Conservation (phyloP, 2,888 invertebrate species). For the Vesta saturnalis region DNA sequence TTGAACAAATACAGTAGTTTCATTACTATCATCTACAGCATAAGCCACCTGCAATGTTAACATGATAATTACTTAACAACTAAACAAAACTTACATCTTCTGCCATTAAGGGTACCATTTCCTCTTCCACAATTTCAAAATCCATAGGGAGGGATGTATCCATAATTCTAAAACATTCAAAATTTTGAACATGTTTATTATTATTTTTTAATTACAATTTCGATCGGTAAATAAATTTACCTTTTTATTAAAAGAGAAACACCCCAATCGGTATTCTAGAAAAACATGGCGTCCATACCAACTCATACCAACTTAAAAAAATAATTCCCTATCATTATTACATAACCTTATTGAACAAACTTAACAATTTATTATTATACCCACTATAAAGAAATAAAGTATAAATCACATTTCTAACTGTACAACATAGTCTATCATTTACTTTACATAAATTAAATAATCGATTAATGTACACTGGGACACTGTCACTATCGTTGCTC, state of each 20-base stretch:
- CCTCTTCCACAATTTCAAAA: neutral
- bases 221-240: slow-evolving; percentile 35
- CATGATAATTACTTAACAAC: no score
- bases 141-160: neutral
- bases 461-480: neutral
- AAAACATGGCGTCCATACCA: slow-evolving; percentile 30
- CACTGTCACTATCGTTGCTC: neutral
- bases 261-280: slow-evolving; percentile 44
- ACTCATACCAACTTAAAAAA: neutral
- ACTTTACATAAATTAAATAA: neutral
- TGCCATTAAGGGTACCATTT: neutral
- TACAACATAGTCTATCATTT: neutral
- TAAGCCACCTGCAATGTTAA: slow-evolving; percentile 10
- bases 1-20: slow-evolving; percentile 29
- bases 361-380: neutral
- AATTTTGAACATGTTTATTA: slow-evolving; percentile 2
- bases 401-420: neutral
- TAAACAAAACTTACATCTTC: neutral
- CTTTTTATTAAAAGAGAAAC: slow-evolving; percentile 21
- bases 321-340: neutral
- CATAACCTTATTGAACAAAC: no score
- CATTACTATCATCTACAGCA: slow-evolving; percentile 26
- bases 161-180: neutral
- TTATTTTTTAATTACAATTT: slow-evolving; percentile 13
- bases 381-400: neutral